phyloP scores from a whole-genome alignment of 2,888 invertebrate species.

The Merodon equestris region DNA sequence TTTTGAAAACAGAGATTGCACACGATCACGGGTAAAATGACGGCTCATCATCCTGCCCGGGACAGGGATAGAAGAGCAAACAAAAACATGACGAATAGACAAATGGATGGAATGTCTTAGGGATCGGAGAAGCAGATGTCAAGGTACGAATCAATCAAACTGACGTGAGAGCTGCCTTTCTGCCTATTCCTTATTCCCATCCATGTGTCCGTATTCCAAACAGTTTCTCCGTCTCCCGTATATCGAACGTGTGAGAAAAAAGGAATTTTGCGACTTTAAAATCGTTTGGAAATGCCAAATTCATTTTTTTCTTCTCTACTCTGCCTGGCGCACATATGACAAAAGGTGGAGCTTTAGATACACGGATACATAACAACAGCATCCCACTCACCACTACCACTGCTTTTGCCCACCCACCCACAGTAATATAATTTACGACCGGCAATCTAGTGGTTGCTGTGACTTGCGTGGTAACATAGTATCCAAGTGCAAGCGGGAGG shows the following conservation, averaged over 20 bases:
- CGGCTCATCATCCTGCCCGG: not conserved
- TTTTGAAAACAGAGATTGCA: not conserved
- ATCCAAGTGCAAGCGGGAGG: conserved; percentile 57
- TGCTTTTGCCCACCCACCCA: conserved; percentile 36
- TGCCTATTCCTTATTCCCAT: conserved; percentile 19
- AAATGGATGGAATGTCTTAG: conserved; percentile 55
- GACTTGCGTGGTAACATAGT: conserved; percentile 62
- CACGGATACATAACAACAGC: conserved; percentile 58
- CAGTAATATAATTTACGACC: conserved; percentile 63
- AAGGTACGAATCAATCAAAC: conserved; percentile 72
- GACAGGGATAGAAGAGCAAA: not conserved
- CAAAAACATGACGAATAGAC: conserved; percentile 33
- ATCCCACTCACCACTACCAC: conserved; percentile 38
- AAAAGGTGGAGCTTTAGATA: conserved; percentile 67
- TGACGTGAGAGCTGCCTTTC: conserved; percentile 55
- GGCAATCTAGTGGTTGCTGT: conserved; percentile 55
- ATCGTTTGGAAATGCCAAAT: conserved; percentile 37
- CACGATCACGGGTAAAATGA: no score
- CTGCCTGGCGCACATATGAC: conserved; percentile 56
- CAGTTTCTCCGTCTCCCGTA: conserved; percentile 4
- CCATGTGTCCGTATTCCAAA: conserved; percentile 1
- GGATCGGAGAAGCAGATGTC: conserved; percentile 69
- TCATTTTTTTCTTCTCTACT: conserved; percentile 11
- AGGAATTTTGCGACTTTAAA: conserved; percentile 29
- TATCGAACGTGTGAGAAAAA: conserved; percentile 46